phyloP scores from a whole-genome alignment of 2,888 invertebrate species.

The Leucophenga montana region DNA sequence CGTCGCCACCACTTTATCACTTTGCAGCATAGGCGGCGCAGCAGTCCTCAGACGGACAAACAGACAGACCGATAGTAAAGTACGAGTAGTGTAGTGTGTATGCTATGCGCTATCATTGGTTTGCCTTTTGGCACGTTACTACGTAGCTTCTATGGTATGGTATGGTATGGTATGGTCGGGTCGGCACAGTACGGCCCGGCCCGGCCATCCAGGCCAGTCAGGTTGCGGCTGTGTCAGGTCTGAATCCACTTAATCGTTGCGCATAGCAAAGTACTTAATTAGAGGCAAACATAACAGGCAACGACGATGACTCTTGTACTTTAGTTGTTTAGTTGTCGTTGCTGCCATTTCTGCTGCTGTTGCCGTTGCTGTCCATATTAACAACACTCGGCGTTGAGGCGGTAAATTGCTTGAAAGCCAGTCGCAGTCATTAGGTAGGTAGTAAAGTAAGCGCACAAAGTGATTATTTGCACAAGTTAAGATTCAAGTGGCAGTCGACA shows the following conservation, averaged over 20 bases:
- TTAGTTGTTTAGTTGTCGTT: background rate
- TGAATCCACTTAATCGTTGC: conserved; percentile 38
- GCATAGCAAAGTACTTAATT: conserved; percentile 47
- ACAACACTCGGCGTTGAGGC: conserved; percentile 12
- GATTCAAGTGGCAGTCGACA: conserved; percentile 18
- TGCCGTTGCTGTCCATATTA: conserved; percentile 30
- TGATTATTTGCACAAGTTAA: conserved; percentile 21
- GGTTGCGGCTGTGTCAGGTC: background rate
- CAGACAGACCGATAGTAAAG: no score
- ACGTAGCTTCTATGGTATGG: no score
- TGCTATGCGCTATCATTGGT: no score
- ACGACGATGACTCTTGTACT: conserved; percentile 8
- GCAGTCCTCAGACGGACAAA: no score
- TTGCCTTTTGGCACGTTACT: no score
- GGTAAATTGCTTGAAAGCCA: conserved; percentile 23
- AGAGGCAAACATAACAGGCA: conserved; percentile 39
- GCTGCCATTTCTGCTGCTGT: background rate
- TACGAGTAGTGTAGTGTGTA: no score
- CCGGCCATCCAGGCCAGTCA: background rate
- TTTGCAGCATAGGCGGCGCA: no score
- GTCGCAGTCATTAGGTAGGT: conserved; percentile 11
- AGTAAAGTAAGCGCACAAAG: conserved; percentile 11
- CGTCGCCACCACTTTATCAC: background rate
- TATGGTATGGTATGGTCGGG: no score
- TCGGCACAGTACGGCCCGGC: background rate